Conservation (phyloP, 2,888 invertebrate genomes). For the Chaetoderma sp. region DNA sequence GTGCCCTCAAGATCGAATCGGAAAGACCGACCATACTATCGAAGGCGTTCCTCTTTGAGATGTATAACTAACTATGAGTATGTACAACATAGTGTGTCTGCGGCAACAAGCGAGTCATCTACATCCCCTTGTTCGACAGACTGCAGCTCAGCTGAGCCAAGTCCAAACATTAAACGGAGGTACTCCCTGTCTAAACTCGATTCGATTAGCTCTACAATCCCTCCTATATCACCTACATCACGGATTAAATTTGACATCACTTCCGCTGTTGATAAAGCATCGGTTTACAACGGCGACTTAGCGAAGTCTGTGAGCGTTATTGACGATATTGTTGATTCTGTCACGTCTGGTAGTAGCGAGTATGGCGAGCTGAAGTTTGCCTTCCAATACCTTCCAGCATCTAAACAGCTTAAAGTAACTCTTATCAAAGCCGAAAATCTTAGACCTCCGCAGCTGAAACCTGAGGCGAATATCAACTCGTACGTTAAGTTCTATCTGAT, state of each 20-base stretch:
- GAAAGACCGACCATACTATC: conserved; percentile 45
- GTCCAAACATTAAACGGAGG: conserved; percentile 21
- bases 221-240: conserved; percentile 47
- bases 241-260: background rate
- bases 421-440: conserved; percentile 64
- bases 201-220: too few relatives aligned
- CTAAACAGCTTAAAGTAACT: conserved; percentile 67
- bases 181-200: conserved; percentile 43
- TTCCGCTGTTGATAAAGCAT: too few relatives aligned
- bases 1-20: conserved; percentile 35
- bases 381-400: conserved; percentile 68
- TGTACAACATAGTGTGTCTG: background rate
- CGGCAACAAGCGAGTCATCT: conserved; percentile 7
- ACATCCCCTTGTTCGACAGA: conserved; percentile 20
- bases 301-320: background rate
- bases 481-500: conserved; percentile 68
- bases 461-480: conserved; percentile 64
- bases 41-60: conserved; percentile 54
- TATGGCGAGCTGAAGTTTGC: conserved; percentile 65
- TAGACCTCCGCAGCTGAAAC: conserved; percentile 63
- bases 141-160: conserved; percentile 17
- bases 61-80: conserved; percentile 19
- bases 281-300: too few relatives aligned
- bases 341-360: conserved; percentile 37
- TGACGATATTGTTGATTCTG: conserved; percentile 1